Evolutionary conservation across 30 jellyfish, hydroid and myxozoan species (phyloP).

Genomic region (Cassiopea andromeda): DNA sequence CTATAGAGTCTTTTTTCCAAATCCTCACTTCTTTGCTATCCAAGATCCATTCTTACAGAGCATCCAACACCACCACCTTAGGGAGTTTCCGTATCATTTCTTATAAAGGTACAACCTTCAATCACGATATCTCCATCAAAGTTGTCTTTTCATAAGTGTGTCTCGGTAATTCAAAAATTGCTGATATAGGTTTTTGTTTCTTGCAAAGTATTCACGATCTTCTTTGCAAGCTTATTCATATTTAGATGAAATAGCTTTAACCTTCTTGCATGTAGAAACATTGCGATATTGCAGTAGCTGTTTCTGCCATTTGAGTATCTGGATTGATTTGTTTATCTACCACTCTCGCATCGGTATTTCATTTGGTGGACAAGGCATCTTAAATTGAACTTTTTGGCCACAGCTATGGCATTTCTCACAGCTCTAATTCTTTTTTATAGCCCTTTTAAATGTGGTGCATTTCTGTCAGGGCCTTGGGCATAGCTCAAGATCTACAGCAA

Average conservation of each 20-base stretch:
- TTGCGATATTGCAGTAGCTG: slow-evolving; percentile 38
- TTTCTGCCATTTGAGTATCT: slow-evolving; percentile 47
- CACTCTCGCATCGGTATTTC: slow-evolving; percentile 46
- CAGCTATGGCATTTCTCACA: slow-evolving; percentile 32
- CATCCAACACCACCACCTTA: slow-evolving; percentile 33
- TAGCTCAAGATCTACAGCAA: slow-evolving; percentile 47
- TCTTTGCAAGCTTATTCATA: background rate
- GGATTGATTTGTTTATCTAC: slow-evolving; percentile 45
- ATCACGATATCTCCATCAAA: slow-evolving; percentile 20
- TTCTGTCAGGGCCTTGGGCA: slow-evolving; percentile 52
- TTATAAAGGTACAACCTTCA: slow-evolving; percentile 23
- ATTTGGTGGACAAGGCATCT: slow-evolving; percentile 48
- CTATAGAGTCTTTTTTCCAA: slow-evolving; percentile 5
- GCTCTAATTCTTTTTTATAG: slow-evolving; percentile 46
- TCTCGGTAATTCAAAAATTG: background rate
- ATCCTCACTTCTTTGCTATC: background rate
- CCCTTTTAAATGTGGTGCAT: slow-evolving; percentile 42
- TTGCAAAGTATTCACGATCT: background rate
- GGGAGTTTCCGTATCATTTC: slow-evolving; percentile 3
- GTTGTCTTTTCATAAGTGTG: background rate
- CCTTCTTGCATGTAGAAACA: slow-evolving; percentile 10
- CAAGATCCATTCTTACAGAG: background rate
- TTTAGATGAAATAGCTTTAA: slow-evolving; percentile 12
- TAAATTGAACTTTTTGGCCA: slow-evolving; percentile 39
- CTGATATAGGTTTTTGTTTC: background rate